phyloP scores from a whole-genome alignment of 2,888 invertebrate species.

The Galeruca laticollis region DNA sequence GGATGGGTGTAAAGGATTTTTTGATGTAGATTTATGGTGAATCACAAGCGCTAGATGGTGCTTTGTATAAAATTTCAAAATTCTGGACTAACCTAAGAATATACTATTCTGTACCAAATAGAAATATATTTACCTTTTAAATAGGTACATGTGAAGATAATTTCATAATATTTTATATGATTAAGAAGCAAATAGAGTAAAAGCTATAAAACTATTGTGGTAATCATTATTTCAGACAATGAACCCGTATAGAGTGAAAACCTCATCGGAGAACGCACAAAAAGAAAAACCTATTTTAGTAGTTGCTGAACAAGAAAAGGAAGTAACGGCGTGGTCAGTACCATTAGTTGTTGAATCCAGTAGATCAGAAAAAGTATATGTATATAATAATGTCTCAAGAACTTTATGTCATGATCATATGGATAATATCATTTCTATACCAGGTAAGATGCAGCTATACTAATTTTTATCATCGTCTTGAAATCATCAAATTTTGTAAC shows the following conservation, averaged over 20 bases:
- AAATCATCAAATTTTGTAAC: neutral
- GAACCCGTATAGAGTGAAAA: slow-evolving; percentile 64
- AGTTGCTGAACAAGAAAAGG: slow-evolving; percentile 80
- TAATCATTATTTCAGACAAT: slow-evolving; percentile 40
- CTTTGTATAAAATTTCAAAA: no score
- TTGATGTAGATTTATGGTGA: no score
- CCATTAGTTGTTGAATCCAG: slow-evolving; percentile 73
- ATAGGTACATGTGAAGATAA: no score
- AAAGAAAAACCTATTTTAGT: slow-evolving; percentile 76
- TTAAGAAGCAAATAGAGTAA: no score
- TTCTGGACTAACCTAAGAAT: no score
- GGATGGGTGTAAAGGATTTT: no score
- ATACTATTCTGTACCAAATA: no score
- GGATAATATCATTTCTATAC: slow-evolving; percentile 45
- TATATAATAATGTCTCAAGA: slow-evolving; percentile 71
- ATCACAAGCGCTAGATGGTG: no score
- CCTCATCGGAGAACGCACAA: slow-evolving; percentile 66
- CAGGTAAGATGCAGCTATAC: slow-evolving; percentile 40
- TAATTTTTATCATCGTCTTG: neutral
- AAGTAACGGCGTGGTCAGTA: slow-evolving; percentile 84
- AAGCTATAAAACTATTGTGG: no score
- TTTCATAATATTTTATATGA: no score
- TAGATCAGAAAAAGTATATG: slow-evolving; percentile 58
- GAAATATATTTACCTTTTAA: no score
- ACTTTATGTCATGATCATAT: slow-evolving; percentile 73